Conservation (phyloP, 2,888 invertebrate species). For the Dendrolimus houi region DNA sequence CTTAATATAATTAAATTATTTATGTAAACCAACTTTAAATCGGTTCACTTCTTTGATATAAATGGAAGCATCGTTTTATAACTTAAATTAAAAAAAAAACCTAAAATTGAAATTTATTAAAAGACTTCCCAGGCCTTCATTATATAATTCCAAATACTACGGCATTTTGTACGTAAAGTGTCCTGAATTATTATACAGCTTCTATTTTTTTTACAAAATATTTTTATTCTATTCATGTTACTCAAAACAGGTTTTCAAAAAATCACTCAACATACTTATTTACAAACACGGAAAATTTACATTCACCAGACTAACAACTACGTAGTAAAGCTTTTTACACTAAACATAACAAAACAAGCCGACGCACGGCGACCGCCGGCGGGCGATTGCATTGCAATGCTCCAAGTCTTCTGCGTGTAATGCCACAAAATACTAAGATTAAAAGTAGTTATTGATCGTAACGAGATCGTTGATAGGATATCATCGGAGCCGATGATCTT, state of each 20-base stretch:
- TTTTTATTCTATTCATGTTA: constrained; percentile 9
- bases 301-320: constrained; percentile 59
- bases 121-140: constrained; percentile 12
- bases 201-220: constrained; percentile 22
- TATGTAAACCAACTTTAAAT: constrained; percentile 68
- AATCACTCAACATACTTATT: constrained; percentile 60
- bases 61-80: constrained; percentile 74
- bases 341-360: constrained; percentile 64
- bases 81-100: constrained; percentile 37
- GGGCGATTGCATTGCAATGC: constrained; percentile 66
- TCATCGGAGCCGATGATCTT: constrained; percentile 59
- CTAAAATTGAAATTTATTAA: constrained; percentile 38
- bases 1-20: constrained; percentile 59
- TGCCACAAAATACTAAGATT: constrained; percentile 67
- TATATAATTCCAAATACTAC: constrained; percentile 20
- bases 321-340: constrained; percentile 73
- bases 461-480: constrained; percentile 74
- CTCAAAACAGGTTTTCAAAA: constrained; percentile 30
- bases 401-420: constrained; percentile 62
- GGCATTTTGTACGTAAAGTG: constrained; percentile 32
- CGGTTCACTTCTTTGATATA: constrained; percentile 72
- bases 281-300: constrained; percentile 59
- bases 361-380: constrained; percentile 23
- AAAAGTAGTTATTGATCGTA: constrained; percentile 65
- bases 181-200: constrained; percentile 25